Evolutionary conservation across 1,140 invertebrate species (phyloP).

Genomic region (Apis mellifera): DNA sequence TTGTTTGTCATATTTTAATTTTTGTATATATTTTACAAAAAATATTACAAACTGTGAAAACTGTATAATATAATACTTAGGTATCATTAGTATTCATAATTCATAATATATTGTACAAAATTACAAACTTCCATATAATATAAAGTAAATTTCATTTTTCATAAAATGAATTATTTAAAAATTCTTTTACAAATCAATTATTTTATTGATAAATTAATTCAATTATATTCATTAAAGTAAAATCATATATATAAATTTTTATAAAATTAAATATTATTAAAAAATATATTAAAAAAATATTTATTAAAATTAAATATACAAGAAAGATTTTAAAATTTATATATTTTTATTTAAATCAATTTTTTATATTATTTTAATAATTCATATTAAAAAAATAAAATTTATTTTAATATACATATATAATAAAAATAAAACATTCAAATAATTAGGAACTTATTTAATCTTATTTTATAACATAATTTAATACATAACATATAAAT

Average conservation of each 20-base stretch:
- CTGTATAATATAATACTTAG: neutral
- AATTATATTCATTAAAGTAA: neutral
- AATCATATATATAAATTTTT: neutral
- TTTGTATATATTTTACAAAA: neutral
- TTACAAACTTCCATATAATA: neutral
- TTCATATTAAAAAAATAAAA: neutral
- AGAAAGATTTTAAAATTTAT: neutral
- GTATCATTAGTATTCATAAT: neutral
- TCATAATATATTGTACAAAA: too few relatives aligned
- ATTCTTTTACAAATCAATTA: neutral
- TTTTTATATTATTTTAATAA: neutral
- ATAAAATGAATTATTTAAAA: neutral
- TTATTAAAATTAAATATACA: neutral
- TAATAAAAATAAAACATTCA: neutral
- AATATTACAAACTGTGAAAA: neutral
- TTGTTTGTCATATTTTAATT: neutral
- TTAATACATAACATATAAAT: neutral
- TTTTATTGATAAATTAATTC: neutral
- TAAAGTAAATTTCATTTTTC: neutral
- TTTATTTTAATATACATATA: neutral
- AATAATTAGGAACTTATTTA: conserved; percentile 6
- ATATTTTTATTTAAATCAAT: neutral
- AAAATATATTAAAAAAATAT: too few relatives aligned
- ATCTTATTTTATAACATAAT: neutral
- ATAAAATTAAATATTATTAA: neutral